phyloP scores from a whole-genome alignment of 2,888 invertebrate genomes.

The Drosophila lutescens region DNA sequence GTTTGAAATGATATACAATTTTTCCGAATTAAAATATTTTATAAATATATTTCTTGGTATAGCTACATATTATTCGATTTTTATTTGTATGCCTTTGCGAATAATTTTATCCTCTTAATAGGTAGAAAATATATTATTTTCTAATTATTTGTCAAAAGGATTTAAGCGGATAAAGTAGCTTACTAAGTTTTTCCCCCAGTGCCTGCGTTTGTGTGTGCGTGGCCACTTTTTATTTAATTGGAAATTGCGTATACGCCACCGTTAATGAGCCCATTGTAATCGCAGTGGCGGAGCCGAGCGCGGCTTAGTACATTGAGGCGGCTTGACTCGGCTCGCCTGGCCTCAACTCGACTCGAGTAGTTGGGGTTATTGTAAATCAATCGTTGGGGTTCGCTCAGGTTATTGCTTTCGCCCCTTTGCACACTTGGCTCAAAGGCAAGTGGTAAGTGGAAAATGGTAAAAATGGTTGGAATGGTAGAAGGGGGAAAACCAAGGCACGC shows the following conservation, averaged over 20 bases:
- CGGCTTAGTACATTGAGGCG: slow-evolving; percentile 47
- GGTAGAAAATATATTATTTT: too few species aligned
- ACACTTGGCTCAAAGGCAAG: slow-evolving; percentile 52
- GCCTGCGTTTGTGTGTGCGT: slow-evolving; percentile 17
- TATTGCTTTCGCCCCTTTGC: slow-evolving; percentile 35
- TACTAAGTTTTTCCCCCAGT: slow-evolving; percentile 3
- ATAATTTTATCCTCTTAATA: too few species aligned
- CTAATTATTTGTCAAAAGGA: too few species aligned
- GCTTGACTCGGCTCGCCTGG: slow-evolving; percentile 43
- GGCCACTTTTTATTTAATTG: slow-evolving; percentile 73
- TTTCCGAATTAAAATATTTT: too few species aligned
- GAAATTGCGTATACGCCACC: slow-evolving; percentile 77
- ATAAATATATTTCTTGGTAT: too few species aligned
- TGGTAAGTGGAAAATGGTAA: slow-evolving; percentile 33
- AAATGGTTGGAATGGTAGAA: background rate
- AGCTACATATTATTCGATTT: too few species aligned
- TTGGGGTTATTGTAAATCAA: slow-evolving; percentile 81
- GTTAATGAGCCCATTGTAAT: slow-evolving; percentile 74
- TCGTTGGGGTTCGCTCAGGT: slow-evolving; percentile 52
- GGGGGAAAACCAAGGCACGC: slow-evolving; percentile 54
- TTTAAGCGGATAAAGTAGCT: too few species aligned
- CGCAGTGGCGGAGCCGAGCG: slow-evolving; percentile 30
- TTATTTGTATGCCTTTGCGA: too few species aligned
- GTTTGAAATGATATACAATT: too few species aligned
- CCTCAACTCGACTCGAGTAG: slow-evolving; percentile 33